Evolutionary conservation across 2,113 vertebrate genomes (phyloP), one percentile per base, ranked within the genome.

Genomic region (Eubucco bourcierii): DNA sequence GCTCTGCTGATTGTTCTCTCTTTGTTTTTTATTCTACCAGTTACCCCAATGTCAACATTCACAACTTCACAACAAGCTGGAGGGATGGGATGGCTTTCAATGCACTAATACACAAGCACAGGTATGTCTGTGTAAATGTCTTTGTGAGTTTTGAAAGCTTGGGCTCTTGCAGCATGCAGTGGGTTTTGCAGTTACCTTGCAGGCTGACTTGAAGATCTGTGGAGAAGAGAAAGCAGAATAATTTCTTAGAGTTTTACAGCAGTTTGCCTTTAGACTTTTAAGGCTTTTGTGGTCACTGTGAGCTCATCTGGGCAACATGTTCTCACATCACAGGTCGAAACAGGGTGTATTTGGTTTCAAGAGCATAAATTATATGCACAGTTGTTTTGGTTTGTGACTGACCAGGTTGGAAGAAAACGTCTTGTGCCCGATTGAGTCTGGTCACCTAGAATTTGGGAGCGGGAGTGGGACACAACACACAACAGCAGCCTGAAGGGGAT

Each of bases 81-180:
- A 98, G 99, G 72, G 99, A 99, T 2, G 99, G 99, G 23, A 99
- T 99, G 99, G 99, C 99, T 18, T 99, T 99, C 98, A 99, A 99
- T 14, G 99, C 99, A 13, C 98, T 99, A 82, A 99, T 99, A 94
- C 99, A 99, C 97, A 99, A 99, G 97, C 99, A 99, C 98, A 98
- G 99, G 99, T 99, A 96, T 1, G 74, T 87, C 37, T 33, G 65
- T 13, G 24, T 39, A 7, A 14, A 4, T 15, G 4, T 19, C 20
- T 63, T 25, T 12, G 11, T 16, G 37, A 55, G 7, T 67, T 87
- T 66, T 12, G 68, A 79, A 66, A 65, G 52, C n/a, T 61, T 41
- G 44, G 34, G 28, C 39, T 56, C 33, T 29, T 47, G 56, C 68
- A 63, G 44, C 16, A 29, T 80, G 7, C 28, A 27, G 47, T 68